phyloP scores from a whole-genome alignment of 2,113 vertebrate genomes.

The Tragelaphus strepsiceros region DNA sequence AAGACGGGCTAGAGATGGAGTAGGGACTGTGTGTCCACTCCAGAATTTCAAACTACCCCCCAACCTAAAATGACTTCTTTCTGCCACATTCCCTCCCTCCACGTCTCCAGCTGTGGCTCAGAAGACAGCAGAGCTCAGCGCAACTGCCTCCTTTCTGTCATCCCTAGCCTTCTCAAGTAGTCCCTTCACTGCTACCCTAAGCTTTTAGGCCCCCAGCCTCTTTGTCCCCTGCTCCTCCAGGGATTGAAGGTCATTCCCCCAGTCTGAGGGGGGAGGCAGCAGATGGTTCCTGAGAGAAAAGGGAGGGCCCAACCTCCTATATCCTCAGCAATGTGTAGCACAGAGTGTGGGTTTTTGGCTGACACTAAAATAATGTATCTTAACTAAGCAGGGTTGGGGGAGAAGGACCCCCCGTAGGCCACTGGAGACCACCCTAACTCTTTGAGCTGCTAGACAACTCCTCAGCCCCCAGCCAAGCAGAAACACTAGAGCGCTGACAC shows the following conservation, averaged over 20 bases:
- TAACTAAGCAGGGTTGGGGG: background rate
- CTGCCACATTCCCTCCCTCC: background rate
- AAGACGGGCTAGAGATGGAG: background rate
- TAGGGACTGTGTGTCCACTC: background rate
- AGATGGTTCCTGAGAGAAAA: constrained; percentile 49
- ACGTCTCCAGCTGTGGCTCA: background rate
- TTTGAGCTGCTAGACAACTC: background rate
- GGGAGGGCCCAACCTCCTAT: background rate
- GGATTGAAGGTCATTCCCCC: constrained; percentile 34
- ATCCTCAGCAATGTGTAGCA: background rate
- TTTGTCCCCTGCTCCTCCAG: constrained; percentile 47
- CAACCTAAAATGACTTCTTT: background rate
- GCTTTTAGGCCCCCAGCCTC: background rate
- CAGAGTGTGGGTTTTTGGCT: background rate
- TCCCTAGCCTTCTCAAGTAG: background rate
- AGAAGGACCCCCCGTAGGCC: background rate
- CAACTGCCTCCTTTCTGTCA: background rate
- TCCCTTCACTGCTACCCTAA: background rate
- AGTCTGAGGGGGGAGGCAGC: constrained; percentile 43
- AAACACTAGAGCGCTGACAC: background rate
- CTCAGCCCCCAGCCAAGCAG: background rate
- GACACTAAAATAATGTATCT: constrained; percentile 14
- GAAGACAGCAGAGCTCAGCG: background rate
- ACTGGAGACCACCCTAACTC: background rate
- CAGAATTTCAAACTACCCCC: background rate